phyloP scores from a whole-genome alignment of 2,113 vertebrate species.

The Scatophagus argus region DNA sequence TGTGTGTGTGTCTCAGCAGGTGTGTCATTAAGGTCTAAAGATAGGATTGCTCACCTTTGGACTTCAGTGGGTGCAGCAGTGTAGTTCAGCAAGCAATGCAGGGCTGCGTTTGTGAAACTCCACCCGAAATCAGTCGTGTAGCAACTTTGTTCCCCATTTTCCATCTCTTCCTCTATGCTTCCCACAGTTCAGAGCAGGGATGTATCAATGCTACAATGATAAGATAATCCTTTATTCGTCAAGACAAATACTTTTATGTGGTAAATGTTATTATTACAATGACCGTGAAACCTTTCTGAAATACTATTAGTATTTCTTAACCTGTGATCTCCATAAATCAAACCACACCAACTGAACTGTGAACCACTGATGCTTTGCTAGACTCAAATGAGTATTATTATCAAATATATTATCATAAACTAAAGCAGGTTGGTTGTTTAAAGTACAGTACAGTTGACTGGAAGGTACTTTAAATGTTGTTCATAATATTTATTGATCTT shows the following conservation, averaged over 20 bases:
- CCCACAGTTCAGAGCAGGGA: background rate
- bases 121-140: background rate
- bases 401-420: background rate
- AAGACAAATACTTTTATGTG: no score
- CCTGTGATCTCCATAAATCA: background rate
- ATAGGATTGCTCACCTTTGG: constrained; percentile 53
- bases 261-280: background rate
- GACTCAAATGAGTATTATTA: background rate
- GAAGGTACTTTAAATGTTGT: background rate
- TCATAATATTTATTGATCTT: background rate
- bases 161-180: background rate
- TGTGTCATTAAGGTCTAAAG: constrained; percentile 39
- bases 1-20: constrained; percentile 18
- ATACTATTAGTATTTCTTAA: background rate
- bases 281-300: background rate
- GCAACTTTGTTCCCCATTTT: background rate
- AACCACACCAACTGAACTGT: background rate
- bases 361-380: no score
- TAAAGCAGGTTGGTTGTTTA: background rate
- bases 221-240: no score
- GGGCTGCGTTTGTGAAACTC: background rate
- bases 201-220: background rate
- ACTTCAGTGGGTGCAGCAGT: constrained; percentile 35
- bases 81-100: background rate
- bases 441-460: background rate